Base-by-base conservation (phyloP, 2,797 vertebrate species). In the Apogon talboti region DNA sequence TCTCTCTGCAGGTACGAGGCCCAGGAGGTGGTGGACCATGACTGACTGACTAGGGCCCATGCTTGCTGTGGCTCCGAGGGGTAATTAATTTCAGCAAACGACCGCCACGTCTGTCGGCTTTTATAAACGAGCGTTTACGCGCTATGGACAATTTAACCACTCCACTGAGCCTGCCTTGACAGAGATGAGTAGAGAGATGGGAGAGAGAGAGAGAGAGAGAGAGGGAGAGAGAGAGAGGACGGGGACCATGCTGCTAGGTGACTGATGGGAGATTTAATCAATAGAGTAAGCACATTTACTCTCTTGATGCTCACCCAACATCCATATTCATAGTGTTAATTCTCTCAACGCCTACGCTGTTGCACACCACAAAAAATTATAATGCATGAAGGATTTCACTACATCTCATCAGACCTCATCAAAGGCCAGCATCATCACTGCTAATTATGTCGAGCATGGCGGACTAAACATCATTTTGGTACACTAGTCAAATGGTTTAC, bases 11-110 rank as follows among this genome's bases (percentile, higher is more conserved):
- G 86, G 91, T 90, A 83, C 60, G 19, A 62, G 75, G 76, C 61
- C 62, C 33, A 35, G 54, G 53, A 86, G 79, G 88, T 89, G 91
- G 77, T 77, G 87, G 89, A 87, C 90, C 85, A 50, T 93, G 89
- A 90, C 91, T 91, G 92, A 93, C 91, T 91, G 92, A 90, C 90
- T 88, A 72, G 83, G 79, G 85, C 80, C 88, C 82, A 74, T 81
- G 86, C 87, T 86, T 82, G 83, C 87, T 66, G 82, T 83, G 79
- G 87, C 89, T 91, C 89, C 44, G 70, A 92, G 90, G 91, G 91
- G 92, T 94, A 93, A 94, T 94, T 93, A 92, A 94, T 93, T 93
- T 92, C 83, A 91, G 88, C 89, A 92, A 94, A 94, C 91, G 93
- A 93, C 92, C 78, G 87, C 89, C 91, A 92, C 89, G 91, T 93